Evolutionary conservation across 2,113 vertebrate species (phyloP), one percentile per base, ranked within the genome.

Genomic region (Eidolon helvum): DNA sequence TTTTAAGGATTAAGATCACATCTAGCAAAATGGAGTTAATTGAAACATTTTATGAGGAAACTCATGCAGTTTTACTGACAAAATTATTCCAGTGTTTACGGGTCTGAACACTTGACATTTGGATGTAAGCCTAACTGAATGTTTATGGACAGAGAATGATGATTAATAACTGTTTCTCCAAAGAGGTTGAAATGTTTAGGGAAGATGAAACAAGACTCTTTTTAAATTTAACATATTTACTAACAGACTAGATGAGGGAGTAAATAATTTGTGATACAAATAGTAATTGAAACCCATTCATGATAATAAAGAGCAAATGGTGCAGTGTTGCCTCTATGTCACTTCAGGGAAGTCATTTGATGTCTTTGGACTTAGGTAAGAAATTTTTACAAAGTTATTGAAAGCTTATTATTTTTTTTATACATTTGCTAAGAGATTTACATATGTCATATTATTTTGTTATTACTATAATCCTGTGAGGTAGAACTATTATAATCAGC

Each of bases 61-160:
- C 80, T 94, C 82, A 50, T 92, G 85, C 91, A 91, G 80, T 96
- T 92, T 97, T 93, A 68, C 86, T 78, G 61, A 77, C 68, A 93
- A 95, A 86, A 94, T 88, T 55, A 88, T 63, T 95, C 92, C 74
- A 66, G 3, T 2, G 4, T 96, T 97, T 95, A 87, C 3, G 68
- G 18, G 33, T 78, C 66, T 94, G 40, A 97, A 71, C 24, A 79
- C 66, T 80, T 88, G 66, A 92, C 92, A 87, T 75, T 97, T 96
- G 89, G 53, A 66, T 75, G 53, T 71, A 22, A 92, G 69, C 77
- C 75, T 82, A 53, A 75, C 82, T 91, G 85, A 95, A 65, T 53
- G 57, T 74, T 94, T 96, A 75, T 95, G 53, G 75, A 24, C 61
- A 87, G 80, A 94, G 61, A 85, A 92, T 84, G 77, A 33, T 43